Conservation (phyloP, 1,140 invertebrate species). For the Pogonomyrmex californicus region DNA sequence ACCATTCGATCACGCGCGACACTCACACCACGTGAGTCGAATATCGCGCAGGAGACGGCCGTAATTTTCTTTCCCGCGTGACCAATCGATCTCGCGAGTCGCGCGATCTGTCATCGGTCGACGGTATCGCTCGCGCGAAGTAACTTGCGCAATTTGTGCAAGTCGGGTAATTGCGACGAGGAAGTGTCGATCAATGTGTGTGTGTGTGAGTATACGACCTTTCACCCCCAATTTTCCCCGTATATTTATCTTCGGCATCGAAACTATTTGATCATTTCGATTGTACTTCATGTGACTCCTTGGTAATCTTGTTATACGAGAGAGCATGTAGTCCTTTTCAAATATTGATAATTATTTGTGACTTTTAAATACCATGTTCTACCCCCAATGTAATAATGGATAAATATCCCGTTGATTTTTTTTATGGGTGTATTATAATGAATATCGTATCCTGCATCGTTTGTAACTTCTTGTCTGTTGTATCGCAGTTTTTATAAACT, state of each 20-base stretch:
- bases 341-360: slow-evolving; percentile 27
- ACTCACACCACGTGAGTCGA: slow-evolving; percentile 36
- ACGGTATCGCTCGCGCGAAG: not conserved
- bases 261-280: not conserved
- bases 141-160: not conserved
- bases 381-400: not conserved
- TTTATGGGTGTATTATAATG: not conserved
- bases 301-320: not conserved
- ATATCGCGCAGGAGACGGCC: slow-evolving; percentile 2
- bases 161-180: slow-evolving; percentile 28
- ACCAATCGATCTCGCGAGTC: slow-evolving; percentile 26
- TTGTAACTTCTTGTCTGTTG: not conserved
- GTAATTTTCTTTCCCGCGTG: slow-evolving; percentile 3
- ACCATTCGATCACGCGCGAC: slow-evolving; percentile 59
- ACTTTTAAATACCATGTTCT: slow-evolving; percentile 31
- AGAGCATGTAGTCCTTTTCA: slow-evolving; percentile 29
- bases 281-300: not conserved
- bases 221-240: not conserved
- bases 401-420: not conserved
- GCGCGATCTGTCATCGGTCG: slow-evolving; percentile 39
- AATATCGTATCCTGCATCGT: slow-evolving; percentile 1
- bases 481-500: not conserved
- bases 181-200: not conserved
- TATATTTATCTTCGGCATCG: not conserved
- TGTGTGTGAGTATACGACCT: slow-evolving; percentile 17